Conservation (phyloP, 2,113 vertebrate species). For the Macquaria australasica region DNA sequence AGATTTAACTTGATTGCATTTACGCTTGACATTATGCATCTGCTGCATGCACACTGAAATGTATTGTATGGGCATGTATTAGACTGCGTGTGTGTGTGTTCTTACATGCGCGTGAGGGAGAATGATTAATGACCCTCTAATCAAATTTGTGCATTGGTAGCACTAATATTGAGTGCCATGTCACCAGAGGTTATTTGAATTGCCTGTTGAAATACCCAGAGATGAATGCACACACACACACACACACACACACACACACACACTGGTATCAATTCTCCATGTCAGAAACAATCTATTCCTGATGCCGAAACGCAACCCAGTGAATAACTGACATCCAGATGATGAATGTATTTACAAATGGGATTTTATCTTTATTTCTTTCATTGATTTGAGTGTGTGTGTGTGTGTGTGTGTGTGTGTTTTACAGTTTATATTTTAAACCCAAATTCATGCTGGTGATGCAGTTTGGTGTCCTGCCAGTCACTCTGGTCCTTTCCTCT, state of each 20-base stretch:
- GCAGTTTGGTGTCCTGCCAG: conserved; percentile 23
- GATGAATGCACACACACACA: conserved; percentile 3
- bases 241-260: conserved; percentile 9
- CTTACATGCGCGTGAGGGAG: background rate
- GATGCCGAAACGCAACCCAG: conserved; percentile 19
- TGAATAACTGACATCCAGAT: conserved; percentile 25
- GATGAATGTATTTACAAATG: conserved; percentile 39
- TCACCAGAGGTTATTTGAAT: conserved; percentile 17
- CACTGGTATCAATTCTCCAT: conserved; percentile 7
- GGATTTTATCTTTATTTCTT: conserved; percentile 30
- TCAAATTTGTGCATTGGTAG: conserved; percentile 13
- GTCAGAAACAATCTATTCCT: conserved; percentile 31
- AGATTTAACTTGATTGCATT: conserved; percentile 13
- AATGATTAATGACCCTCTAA: conserved; percentile 34
- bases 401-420: background rate
- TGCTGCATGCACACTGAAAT: conserved; percentile 2
- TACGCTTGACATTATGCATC: background rate
- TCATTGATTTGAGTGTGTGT: background rate
- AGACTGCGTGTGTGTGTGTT: background rate
- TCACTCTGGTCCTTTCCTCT: background rate
- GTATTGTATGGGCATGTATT: background rate
- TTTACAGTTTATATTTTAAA: background rate
- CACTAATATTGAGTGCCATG: conserved; percentile 23
- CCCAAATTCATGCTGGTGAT: background rate
- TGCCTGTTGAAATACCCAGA: background rate